Evolutionary conservation across 1,140 invertebrate species (phyloP), one percentile per base, ranked within the genome.

Genomic region (Drosophila takahashii): DNA sequence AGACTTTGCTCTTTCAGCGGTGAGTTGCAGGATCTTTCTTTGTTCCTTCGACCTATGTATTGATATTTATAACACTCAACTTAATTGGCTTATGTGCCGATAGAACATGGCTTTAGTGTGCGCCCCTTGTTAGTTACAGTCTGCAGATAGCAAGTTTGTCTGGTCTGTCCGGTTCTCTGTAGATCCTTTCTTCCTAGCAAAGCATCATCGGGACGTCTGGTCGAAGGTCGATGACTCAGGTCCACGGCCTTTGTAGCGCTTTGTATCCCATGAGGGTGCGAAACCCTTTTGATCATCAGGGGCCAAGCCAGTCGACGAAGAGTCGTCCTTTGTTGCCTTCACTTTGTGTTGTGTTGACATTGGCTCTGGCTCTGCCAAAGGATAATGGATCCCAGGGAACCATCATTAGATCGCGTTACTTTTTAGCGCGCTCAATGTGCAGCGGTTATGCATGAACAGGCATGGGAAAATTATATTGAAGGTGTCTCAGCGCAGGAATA

Each of bases 1-100:
- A 96, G 91, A 95, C 96, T 90, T 94, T 99, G 67, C 96, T 99
- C 84, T 95, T 97, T 77, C 94, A 96, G 92, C 93, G 94, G 93
- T 94, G 75, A 76, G 83, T 79, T 37, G 42, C n/a, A 16, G 1
- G 18, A 37, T 39, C 41, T 9, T 9, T 15, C 15, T 15, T 32
- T 37, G 7, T 13, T 44, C 9, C 9, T 22, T 22, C 18, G 13
- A 11, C n/a, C 36, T 44, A 39, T 44, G 22, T 47, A 42, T 56
- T 13, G 15, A 44, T 16, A 50, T 48, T 48, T 51, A 61, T 61
- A 51, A 41, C 36, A 77, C 54, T 2, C 39, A n/a, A 42, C 1
- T 11, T 67, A 67, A 79, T 79, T 78, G 67, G 67, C 67, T 79
- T 72, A 34, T 66, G 45, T 54, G 39, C 29, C 41, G 15, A 53